These are phyloP conservation scores for Pyrocephalus nanus DNA, from an alignment of 2,797 vertebrate species.

Conservation along the genomic window DNA sequence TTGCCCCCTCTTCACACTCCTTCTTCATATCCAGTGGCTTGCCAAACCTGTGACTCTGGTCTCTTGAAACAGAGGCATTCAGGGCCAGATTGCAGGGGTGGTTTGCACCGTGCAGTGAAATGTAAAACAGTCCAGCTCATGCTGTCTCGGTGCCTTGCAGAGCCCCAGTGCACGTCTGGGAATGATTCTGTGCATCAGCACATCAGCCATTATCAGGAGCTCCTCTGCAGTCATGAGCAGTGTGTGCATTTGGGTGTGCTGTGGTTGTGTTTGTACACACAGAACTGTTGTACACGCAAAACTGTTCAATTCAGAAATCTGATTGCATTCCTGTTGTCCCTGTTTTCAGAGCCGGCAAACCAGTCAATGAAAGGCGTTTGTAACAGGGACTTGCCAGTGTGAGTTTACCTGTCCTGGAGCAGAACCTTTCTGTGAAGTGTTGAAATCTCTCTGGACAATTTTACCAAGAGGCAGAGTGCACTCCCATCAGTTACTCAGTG, in stretches of 20 bases:
- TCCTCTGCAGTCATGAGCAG: neutral
- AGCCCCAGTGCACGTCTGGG: neutral
- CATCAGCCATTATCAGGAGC: neutral
- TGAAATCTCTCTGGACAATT: neutral
- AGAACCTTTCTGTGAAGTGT: neutral
- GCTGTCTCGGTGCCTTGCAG: neutral
- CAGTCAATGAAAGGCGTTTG: neutral
- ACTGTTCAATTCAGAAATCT: neutral
- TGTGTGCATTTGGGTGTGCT: neutral
- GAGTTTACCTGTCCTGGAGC: neutral
- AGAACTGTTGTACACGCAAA: neutral
- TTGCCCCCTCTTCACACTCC: conserved; percentile 51
- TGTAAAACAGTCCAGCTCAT: neutral
- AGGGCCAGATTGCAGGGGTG: neutral
- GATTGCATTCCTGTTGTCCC: neutral
- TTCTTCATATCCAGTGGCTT: conserved; percentile 65
- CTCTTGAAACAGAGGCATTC: conserved; percentile 13
- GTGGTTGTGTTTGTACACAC: neutral
- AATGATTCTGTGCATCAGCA: neutral
- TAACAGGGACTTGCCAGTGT: neutral
- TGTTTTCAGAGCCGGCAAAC: neutral
- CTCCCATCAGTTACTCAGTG: neutral
- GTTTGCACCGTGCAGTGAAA: neutral
- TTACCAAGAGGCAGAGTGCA: neutral
- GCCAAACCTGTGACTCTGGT: conserved; percentile 57